phyloP scores from a whole-genome alignment of 2,888 invertebrate genomes.

The Melinaea marsaeus region DNA sequence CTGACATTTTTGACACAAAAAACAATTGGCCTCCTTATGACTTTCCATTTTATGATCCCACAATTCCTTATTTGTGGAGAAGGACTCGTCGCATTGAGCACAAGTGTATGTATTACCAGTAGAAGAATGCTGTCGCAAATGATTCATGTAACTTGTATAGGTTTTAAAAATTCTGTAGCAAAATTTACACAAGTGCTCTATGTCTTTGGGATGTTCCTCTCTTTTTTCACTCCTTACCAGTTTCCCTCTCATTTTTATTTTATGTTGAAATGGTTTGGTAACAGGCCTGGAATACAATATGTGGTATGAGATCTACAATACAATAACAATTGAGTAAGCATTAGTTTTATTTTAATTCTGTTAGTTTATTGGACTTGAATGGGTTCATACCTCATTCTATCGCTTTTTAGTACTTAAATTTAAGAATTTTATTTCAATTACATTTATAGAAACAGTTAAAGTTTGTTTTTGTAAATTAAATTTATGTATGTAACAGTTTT shows the following conservation, averaged over 20 bases:
- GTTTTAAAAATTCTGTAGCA: conserved; percentile 1
- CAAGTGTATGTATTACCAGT: conserved; percentile 3
- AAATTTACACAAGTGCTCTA: background rate
- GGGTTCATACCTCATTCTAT: no score
- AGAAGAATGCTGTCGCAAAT: conserved; percentile 7
- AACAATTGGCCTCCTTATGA: conserved; percentile 14
- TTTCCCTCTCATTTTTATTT: background rate
- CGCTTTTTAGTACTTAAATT: no score
- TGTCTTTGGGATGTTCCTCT: background rate
- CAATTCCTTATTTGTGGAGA: conserved; percentile 11
- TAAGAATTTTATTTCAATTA: no score
- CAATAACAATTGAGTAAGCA: no score
- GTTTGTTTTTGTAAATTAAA: no score
- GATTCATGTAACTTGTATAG: background rate
- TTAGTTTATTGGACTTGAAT: no score
- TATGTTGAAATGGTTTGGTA: conserved; percentile 1
- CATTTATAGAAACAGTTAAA: no score
- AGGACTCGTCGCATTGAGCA: conserved; percentile 15
- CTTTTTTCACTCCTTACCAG: background rate
- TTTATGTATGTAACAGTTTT: no score
- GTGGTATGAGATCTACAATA: no score
- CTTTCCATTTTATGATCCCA: conserved; percentile 8
- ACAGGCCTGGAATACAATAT: background rate
- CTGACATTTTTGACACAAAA: conserved; percentile 17
- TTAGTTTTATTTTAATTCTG: no score